These are phyloP conservation scores for Strix uralensis DNA, from an alignment of 2,113 vertebrate species.

Conservation along the genomic window DNA sequence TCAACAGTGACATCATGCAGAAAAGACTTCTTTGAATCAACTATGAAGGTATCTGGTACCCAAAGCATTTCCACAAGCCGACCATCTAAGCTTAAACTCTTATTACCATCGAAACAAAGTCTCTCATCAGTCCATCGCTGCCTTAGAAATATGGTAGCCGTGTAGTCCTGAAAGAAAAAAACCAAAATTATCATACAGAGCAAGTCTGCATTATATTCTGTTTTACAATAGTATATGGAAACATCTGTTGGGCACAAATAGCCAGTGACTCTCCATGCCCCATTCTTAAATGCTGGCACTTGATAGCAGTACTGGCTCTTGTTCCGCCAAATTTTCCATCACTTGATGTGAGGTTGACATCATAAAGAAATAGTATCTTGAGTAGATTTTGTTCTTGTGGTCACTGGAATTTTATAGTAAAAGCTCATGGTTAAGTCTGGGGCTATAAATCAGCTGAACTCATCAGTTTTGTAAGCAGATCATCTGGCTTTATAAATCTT, in stretches of 20 bases:
- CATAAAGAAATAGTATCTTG: background rate
- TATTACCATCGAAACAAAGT: conserved; percentile 87
- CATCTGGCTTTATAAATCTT: background rate
- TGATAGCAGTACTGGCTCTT: background rate
- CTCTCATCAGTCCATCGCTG: conserved; percentile 91
- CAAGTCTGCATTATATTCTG: background rate
- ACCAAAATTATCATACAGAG: background rate
- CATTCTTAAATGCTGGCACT: background rate
- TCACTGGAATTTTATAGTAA: background rate
- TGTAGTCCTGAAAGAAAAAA: conserved; percentile 79
- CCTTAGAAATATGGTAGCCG: conserved; percentile 89
- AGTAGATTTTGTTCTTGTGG: background rate
- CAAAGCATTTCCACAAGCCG: conserved; percentile 90
- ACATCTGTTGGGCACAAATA: background rate
- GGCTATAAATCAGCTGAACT: conserved; percentile 24
- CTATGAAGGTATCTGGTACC: conserved; percentile 91
- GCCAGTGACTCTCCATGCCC: background rate
- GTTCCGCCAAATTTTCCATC: background rate
- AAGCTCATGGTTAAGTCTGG: background rate
- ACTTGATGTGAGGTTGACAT: background rate
- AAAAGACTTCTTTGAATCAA: conserved; percentile 92
- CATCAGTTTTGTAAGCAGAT: background rate
- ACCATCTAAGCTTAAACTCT: conserved; percentile 89
- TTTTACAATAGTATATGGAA: background rate
- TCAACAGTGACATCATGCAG: conserved; percentile 92